Conservation (phyloP, 2,797 vertebrate species). For the Esox masquinongy region DNA sequence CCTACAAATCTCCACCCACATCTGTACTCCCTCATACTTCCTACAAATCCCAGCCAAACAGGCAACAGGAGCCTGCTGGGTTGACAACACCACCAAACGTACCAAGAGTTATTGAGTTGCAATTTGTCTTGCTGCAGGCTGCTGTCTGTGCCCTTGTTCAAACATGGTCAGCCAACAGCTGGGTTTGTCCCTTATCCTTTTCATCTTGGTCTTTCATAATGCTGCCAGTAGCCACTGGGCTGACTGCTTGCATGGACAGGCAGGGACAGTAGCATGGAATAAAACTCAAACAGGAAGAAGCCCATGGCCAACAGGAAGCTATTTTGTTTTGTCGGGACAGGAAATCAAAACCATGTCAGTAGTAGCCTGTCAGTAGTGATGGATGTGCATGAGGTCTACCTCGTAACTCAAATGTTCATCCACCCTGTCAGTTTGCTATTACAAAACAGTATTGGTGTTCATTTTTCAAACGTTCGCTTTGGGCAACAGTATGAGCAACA, state of each 20-base stretch:
- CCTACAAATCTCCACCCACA: too few relatives aligned
- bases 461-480: not conserved
- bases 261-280: slow-evolving; percentile 9
- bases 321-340: slow-evolving; percentile 42
- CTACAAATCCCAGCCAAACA: not conserved
- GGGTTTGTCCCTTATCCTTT: slow-evolving; percentile 35
- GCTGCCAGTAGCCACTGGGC: slow-evolving; percentile 37
- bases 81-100: slow-evolving; percentile 42
- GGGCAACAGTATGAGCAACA: not conserved
- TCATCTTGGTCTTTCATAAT: slow-evolving; percentile 67
- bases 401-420: not conserved
- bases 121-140: not conserved
- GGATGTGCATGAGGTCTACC: slow-evolving; percentile 7
- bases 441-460: not conserved
- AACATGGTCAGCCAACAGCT: slow-evolving; percentile 41
- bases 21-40: too few relatives aligned
- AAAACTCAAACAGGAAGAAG: slow-evolving; percentile 33
- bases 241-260: not conserved
- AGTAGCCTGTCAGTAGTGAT: slow-evolving; percentile 24
- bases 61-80: slow-evolving; percentile 31
- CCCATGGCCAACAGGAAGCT: slow-evolving; percentile 47
- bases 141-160: slow-evolving; percentile 42
- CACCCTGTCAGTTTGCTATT: not conserved
- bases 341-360: slow-evolving; percentile 22
- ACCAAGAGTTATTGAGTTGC: slow-evolving; percentile 32